Evolutionary conservation across 1,140 invertebrate species (phyloP), one percentile per base, ranked within the genome.

Genomic region (Sitodiplosis mosellana): DNA sequence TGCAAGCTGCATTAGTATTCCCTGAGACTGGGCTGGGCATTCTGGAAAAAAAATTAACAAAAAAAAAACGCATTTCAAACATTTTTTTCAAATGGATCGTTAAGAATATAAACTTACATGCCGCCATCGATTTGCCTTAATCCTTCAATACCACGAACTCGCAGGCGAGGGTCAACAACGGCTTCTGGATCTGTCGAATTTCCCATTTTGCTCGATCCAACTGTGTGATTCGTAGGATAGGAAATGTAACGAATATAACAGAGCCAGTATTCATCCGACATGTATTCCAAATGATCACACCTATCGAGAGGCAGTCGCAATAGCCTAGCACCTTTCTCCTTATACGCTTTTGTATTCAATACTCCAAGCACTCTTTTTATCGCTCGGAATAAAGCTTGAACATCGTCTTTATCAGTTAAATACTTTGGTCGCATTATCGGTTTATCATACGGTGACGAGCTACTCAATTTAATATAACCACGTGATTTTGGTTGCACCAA

Each of bases 141-240:
- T 11, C 79, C 78, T 1, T 76, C 72, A 0, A 86, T 73, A 0
- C 81, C 82, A 49, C 83, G 75, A 3, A 86, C 81, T 1, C 77
- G 69, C 3, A 89, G 59, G 36, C 83, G 67, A 0, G 80, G 74
- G 64, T 91, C 84, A 0, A 91, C 86, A 0, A 92, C 87, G 1
- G 87, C 82, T 0, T 72, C 76, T 0, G 73, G 69, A 59, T 90
- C 86, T 36, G 66, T 66, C 38, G 65, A 71, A 0, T 81, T 79
- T 3, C 88, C 87, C 88, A 90, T 91, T 62, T 86, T 88, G 53
- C 81, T 84, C 0, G 87, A 90, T 0, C 85, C 79, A 0, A 77
- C 74, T 0, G 83, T 83, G 70, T 90, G 85, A 56, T 89, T 89
- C 37, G 88, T 85, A 0, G 85, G 87, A 51, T 83, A 81, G 0